phyloP scores from a whole-genome alignment of 2,797 vertebrate genomes.

The Acridotheres tristis region DNA sequence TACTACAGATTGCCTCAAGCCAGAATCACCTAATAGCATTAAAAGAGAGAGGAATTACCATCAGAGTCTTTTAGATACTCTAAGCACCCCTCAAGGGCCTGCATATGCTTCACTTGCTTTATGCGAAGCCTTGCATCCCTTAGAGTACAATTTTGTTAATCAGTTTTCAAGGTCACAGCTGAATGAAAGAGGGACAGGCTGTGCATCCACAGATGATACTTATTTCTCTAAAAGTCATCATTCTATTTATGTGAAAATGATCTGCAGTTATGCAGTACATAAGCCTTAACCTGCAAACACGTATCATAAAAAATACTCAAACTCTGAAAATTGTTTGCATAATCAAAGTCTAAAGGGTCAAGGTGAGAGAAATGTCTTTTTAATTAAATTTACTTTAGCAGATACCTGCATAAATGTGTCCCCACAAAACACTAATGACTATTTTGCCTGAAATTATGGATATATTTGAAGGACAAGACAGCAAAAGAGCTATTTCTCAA shows the following conservation, averaged over 20 bases:
- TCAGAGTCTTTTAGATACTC: constrained; percentile 13
- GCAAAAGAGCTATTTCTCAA: neutral
- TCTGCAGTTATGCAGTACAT: rapidly evolving
- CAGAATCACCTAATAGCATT: constrained; percentile 37
- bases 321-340: neutral
- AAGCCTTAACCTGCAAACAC: neutral
- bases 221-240: constrained; percentile 2
- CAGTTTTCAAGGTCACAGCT: constrained; percentile 49
- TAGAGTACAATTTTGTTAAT: constrained; percentile 27
- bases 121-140: neutral
- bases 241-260: neutral
- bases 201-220: neutral
- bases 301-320: neutral
- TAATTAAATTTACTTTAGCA: neutral
- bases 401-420: neutral
- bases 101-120: constrained; percentile 49
- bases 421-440: neutral
- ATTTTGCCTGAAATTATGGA: neutral
- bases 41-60: constrained; percentile 46
- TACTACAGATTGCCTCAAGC: neutral
- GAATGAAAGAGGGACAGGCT: neutral
- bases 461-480: neutral
- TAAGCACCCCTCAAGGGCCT: constrained; percentile 41
- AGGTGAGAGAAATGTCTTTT: neutral
- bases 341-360: neutral